Evolutionary conservation across 2,113 vertebrate genomes (phyloP).

Genomic region (Scomber japonicus): DNA sequence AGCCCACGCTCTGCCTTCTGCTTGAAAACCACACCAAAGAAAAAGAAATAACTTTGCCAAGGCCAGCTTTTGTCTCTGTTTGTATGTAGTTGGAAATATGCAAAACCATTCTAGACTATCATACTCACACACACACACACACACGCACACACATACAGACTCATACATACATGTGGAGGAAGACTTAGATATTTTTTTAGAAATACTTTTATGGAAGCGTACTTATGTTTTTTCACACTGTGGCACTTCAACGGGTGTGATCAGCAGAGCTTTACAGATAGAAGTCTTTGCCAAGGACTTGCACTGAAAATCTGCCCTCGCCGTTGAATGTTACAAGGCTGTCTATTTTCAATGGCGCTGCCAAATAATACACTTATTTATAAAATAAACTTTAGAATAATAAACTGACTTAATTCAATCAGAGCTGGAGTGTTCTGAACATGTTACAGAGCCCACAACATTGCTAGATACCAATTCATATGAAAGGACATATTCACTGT

Average conservation of each 20-base stretch:
- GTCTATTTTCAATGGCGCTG: conserved; percentile 15
- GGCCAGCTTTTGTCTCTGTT: conserved; percentile 59
- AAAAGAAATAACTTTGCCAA: conserved; percentile 41
- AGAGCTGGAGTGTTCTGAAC: neutral
- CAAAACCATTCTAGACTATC: conserved; percentile 34
- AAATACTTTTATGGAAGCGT: conserved; percentile 19
- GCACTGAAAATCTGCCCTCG: conserved; percentile 7
- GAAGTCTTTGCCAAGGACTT: conserved; percentile 34
- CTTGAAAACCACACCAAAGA: conserved; percentile 21
- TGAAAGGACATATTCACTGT: neutral
- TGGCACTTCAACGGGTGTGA: conserved; percentile 10
- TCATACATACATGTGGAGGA: neutral
- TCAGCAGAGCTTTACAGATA: neutral
- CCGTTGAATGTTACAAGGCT: conserved; percentile 39
- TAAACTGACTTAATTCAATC: neutral
- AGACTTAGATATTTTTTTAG: neutral
- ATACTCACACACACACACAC: conserved; percentile 3
- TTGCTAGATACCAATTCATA: neutral
- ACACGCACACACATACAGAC: neutral
- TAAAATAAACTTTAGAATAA: conserved; percentile 1
- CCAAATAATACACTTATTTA: conserved; percentile 8
- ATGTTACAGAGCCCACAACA: too few relatives aligned
- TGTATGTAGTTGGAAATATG: conserved; percentile 43
- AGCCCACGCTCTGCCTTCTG: conserved; percentile 41
- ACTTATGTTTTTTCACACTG: conserved; percentile 23